phyloP scores from a whole-genome alignment of 2,113 vertebrate genomes.

The Pundamilia nyererei region DNA sequence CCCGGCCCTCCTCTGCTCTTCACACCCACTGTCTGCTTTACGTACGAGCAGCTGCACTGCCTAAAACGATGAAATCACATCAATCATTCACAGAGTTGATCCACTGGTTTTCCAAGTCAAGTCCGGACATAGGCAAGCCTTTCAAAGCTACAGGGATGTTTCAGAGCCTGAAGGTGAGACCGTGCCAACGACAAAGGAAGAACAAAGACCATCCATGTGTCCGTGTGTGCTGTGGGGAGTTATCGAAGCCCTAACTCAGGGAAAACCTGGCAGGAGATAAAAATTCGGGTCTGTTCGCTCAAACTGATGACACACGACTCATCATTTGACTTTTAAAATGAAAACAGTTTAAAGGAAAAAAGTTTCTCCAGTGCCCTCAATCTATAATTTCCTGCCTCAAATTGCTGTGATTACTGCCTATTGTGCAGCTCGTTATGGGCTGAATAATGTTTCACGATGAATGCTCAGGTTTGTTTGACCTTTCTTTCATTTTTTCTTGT shows the following conservation, averaged over 20 bases:
- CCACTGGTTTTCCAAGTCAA: background rate
- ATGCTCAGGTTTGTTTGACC: background rate
- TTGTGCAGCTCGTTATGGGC: accelerated
- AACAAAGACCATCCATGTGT: background rate
- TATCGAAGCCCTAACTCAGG: background rate
- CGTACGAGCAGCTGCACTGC: background rate
- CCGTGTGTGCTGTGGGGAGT: background rate
- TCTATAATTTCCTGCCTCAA: background rate
- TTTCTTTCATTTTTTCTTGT: background rate
- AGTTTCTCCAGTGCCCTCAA: background rate
- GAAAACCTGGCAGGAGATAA: background rate
- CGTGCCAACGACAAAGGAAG: accelerated
- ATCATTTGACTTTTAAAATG: background rate
- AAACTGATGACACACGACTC: accelerated
- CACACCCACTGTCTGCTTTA: background rate
- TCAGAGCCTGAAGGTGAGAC: background rate
- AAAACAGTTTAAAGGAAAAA: background rate
- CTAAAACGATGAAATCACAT: background rate
- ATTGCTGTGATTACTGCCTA: accelerated
- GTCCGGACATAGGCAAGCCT: background rate
- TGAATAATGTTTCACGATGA: background rate
- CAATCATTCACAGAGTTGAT: background rate
- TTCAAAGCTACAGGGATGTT: background rate
- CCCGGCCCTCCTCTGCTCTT: background rate
- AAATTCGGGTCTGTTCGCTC: accelerated